Evolutionary conservation across 2,113 vertebrate genomes (phyloP).

Genomic region (Dunckerocampus dactyliophorus): DNA sequence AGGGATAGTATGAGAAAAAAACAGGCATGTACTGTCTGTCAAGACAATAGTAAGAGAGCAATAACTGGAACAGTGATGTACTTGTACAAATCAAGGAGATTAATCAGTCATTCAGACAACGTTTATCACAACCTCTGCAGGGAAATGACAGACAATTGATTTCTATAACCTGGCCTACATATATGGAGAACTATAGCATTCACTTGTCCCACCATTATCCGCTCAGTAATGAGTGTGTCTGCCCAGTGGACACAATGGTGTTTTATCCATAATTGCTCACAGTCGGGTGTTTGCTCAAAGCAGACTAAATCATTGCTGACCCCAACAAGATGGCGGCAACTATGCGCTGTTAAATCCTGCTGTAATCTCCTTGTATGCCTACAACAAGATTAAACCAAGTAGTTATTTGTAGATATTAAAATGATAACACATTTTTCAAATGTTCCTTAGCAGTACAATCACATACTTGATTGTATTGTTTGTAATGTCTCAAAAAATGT

Average conservation of each 20-base stretch:
- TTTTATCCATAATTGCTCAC: constrained; percentile 51
- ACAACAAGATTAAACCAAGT: neutral
- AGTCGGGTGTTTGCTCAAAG: constrained; percentile 28
- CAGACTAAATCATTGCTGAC: constrained; percentile 21
- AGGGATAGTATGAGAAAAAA: constrained; percentile 1
- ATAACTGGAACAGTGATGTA: constrained; percentile 43
- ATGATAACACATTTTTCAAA: neutral
- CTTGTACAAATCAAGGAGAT: constrained; percentile 45
- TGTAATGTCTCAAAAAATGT: no score
- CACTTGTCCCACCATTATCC: constrained; percentile 35
- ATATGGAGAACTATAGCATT: constrained; percentile 41
- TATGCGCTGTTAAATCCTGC: constrained; percentile 14
- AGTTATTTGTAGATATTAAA: neutral
- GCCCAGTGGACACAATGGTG: constrained; percentile 40
- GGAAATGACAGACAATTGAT: constrained; percentile 56
- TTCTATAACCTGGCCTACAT: constrained; percentile 60
- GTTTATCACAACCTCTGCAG: constrained; percentile 45
- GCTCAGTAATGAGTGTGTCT: constrained; percentile 43
- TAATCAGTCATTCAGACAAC: constrained; percentile 40
- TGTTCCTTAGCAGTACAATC: neutral
- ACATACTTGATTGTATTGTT: no score
- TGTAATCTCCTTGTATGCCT: constrained; percentile 16
- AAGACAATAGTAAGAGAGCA: constrained; percentile 6
- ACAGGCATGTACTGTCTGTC: constrained; percentile 25
- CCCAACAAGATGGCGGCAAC: constrained; percentile 20